A percentile compares a stretch with the other conserved stretches of the same genome.
Evolutionary conservation across 2,888 invertebrate genomes (phyloP).

Genomic region (Heliconius ethilla): DNA sequence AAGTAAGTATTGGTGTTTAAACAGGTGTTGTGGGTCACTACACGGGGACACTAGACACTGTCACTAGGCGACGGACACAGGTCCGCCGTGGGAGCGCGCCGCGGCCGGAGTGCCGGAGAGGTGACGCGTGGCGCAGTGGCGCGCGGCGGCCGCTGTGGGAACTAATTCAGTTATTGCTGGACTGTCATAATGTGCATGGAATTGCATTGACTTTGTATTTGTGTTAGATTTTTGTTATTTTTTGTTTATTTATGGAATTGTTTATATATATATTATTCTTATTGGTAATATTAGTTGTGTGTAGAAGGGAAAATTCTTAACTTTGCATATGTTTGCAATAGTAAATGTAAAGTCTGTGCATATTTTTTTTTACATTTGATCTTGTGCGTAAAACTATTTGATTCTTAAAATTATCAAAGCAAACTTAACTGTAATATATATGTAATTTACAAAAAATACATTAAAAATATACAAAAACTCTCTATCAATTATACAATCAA

Average conservation of each 20-base stretch:
- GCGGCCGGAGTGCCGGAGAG: slow-evolving; percentile 74
- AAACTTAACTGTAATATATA: no score
- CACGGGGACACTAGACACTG: slow-evolving; percentile 56
- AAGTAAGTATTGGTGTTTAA: slow-evolving; percentile 71
- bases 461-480: background rate
- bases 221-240: background rate
- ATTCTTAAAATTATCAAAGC: no score
- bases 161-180: slow-evolving; percentile 61
- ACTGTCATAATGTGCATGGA: slow-evolving; percentile 28
- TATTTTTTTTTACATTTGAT: no score
- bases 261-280: background rate
- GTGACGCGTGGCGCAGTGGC: slow-evolving; percentile 55
- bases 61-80: slow-evolving; percentile 52
- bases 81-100: slow-evolving; percentile 71
- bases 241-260: background rate
- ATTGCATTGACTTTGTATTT: slow-evolving; percentile 28
- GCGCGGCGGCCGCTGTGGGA: slow-evolving; percentile 17
- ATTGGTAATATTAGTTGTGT: background rate
- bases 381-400: no score
- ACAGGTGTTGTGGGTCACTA: slow-evolving; percentile 58
- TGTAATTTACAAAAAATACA: background rate
- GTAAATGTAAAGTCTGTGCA: background rate
- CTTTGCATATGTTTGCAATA: background rate
- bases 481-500: background rate
- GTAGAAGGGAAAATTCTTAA: background rate